These are phyloP conservation scores for Eupithecia pulchellata DNA, from an alignment of 2,888 invertebrate genomes.

Conservation along the genomic window DNA sequence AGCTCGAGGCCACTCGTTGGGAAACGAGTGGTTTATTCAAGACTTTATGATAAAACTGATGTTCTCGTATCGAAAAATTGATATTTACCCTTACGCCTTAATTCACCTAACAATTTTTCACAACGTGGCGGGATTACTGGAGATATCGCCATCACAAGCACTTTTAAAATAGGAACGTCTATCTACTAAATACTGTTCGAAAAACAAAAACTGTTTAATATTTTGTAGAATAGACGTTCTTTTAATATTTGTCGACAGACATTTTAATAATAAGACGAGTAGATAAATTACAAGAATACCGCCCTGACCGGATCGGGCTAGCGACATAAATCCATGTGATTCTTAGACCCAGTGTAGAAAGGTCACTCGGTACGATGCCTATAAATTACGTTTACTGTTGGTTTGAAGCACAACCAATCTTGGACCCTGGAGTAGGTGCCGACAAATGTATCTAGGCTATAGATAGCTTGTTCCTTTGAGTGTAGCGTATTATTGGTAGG, in stretches of 20 bases:
- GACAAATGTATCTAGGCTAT: neutral
- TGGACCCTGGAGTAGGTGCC: neutral
- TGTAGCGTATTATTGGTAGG: neutral
- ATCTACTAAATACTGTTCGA: neutral
- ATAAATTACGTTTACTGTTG: constrained; percentile 16
- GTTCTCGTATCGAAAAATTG: too few relatives aligned
- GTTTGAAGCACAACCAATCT: constrained; percentile 14
- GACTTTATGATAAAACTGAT: neutral
- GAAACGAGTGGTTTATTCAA: neutral
- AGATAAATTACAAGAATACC: neutral
- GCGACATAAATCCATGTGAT: constrained; percentile 56
- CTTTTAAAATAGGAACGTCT: neutral
- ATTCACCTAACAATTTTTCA: neutral
- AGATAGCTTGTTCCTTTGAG: neutral
- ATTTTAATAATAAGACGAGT: neutral
- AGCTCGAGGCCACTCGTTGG: neutral
- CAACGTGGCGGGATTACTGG: neutral
- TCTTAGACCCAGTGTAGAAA: constrained; percentile 24
- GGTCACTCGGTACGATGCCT: constrained; percentile 22
- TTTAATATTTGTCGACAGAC: too few relatives aligned
- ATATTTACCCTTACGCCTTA: neutral
- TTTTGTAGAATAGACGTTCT: neutral
- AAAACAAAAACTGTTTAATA: neutral
- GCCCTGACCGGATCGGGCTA: constrained; percentile 54
- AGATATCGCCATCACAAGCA: neutral